Evolutionary conservation across 2,888 invertebrate species (phyloP).

Genomic region (Phlogophora meticulosa): DNA sequence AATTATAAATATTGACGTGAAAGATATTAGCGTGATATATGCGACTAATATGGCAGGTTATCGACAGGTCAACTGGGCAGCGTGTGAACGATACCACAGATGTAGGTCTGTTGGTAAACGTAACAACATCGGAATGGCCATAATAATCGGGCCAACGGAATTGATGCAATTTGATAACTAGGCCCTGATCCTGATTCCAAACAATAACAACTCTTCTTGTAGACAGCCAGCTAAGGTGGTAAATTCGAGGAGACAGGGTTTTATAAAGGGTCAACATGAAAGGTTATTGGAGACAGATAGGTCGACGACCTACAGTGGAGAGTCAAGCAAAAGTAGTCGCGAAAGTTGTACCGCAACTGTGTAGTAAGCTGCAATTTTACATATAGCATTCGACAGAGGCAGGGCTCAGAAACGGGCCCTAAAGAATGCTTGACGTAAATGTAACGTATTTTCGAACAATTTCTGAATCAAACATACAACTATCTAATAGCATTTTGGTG

Average conservation of each 20-base stretch:
- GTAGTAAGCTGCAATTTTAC: too few species aligned
- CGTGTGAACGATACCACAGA: slow-evolving; percentile 35
- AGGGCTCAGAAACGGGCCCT: too few species aligned
- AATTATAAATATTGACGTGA: slow-evolving; percentile 33
- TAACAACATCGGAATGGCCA: not conserved
- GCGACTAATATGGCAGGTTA: slow-evolving; percentile 48
- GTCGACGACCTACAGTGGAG: not conserved
- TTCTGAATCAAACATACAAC: too few species aligned
- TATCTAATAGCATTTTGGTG: too few species aligned
- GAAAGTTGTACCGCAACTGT: not conserved
- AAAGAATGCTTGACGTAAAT: too few species aligned
- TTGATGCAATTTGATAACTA: not conserved
- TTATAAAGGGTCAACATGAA: not conserved
- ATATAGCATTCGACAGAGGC: too few species aligned
- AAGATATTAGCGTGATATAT: slow-evolving; percentile 30
- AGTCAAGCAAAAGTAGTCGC: not conserved
- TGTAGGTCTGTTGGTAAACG: slow-evolving; percentile 33
- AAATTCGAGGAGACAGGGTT: too few species aligned
- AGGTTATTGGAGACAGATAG: not conserved
- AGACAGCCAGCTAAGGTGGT: not conserved
- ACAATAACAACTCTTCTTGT: not conserved
- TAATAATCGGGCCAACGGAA: not conserved
- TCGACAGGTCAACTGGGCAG: slow-evolving; percentile 47
- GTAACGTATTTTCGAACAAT: too few species aligned
- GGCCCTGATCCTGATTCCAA: not conserved